Percentiles rank a stretch among this genome's conserved stretches.
Evolutionary conservation across 2,797 vertebrate genomes (phyloP).

Genomic region (Sebastes oblongus): DNA sequence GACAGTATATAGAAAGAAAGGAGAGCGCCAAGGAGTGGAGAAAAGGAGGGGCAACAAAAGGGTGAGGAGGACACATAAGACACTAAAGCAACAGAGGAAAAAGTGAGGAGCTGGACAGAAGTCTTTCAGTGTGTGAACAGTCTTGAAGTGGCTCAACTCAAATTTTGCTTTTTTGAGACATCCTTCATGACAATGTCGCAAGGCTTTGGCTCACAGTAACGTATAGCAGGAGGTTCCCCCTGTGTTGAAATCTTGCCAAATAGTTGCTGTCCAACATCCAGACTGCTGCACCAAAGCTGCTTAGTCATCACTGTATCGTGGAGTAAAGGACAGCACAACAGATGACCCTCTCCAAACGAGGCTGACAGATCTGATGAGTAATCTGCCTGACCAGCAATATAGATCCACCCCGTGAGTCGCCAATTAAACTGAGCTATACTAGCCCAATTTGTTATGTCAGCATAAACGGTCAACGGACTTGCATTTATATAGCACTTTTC

Average conservation of each 20-base stretch:
- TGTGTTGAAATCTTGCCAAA: conserved; percentile 14
- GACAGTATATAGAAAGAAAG: not conserved
- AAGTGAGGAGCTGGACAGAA: not conserved
- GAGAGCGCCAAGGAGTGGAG: not conserved
- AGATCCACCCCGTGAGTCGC: not conserved
- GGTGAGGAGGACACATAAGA: not conserved
- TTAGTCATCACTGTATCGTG: conserved; percentile 56
- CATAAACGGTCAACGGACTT: not conserved
- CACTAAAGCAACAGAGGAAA: not conserved
- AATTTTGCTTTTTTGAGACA: not conserved
- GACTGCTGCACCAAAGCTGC: conserved; percentile 44
- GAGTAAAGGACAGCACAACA: not conserved
- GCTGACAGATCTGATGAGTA: conserved; percentile 32
- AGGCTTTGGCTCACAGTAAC: not conserved
- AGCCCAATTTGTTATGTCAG: conserved; percentile 17
- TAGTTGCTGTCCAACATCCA: not conserved
- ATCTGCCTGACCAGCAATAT: conserved; percentile 5
- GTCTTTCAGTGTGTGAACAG: not conserved
- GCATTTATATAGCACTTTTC: too few species aligned
- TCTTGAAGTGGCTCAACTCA: not conserved
- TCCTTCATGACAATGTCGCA: not conserved
- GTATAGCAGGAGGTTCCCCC: not conserved
- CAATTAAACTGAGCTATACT: not conserved
- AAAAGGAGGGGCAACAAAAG: not conserved
- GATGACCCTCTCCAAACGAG: not conserved